A percentile compares a stretch with the other conserved stretches of the same genome.
Conservation (phyloP, 2,888 invertebrate genomes). For the Mythimna impura region DNA sequence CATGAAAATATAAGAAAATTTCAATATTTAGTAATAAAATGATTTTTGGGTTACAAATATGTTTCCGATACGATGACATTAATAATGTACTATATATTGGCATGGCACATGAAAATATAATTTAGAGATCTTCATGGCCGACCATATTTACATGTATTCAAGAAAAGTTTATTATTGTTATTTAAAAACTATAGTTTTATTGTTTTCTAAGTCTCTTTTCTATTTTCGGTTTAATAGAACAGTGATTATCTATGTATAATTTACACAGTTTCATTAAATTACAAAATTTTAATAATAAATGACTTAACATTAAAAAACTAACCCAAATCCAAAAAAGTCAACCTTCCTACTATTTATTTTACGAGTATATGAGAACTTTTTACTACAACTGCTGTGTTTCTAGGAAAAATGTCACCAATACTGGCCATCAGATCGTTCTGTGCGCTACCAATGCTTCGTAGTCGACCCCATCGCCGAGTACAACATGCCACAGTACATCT, state of each 20-base stretch:
- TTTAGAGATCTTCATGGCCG: not conserved
- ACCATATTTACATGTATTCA: not conserved
- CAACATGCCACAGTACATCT: constrained; percentile 99
- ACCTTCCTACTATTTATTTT: not conserved
- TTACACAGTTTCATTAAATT: too few relatives aligned
- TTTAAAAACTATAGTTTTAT: not conserved
- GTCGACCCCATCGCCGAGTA: constrained; percentile 99
- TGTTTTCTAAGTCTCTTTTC: not conserved
- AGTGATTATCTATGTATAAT: too few relatives aligned
- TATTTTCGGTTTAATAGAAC: not conserved
- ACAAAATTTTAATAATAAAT: too few relatives aligned
- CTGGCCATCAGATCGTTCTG: constrained; percentile 99
- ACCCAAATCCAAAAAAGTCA: not conserved
- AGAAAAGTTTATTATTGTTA: too few relatives aligned
- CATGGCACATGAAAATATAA: not conserved
- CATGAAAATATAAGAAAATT: not conserved
- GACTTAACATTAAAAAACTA: not conserved
- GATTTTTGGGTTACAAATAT: not conserved
- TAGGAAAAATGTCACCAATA: constrained; percentile 99
- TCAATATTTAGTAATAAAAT: not conserved
- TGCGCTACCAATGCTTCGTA: constrained; percentile 99
- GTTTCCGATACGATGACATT: not conserved
- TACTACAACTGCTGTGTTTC: constrained; percentile 55
- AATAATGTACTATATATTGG: not conserved
- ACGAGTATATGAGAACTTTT: not conserved